phyloP scores from a whole-genome alignment of 2,113 vertebrate species.

The Antidorcas marsupialis region DNA sequence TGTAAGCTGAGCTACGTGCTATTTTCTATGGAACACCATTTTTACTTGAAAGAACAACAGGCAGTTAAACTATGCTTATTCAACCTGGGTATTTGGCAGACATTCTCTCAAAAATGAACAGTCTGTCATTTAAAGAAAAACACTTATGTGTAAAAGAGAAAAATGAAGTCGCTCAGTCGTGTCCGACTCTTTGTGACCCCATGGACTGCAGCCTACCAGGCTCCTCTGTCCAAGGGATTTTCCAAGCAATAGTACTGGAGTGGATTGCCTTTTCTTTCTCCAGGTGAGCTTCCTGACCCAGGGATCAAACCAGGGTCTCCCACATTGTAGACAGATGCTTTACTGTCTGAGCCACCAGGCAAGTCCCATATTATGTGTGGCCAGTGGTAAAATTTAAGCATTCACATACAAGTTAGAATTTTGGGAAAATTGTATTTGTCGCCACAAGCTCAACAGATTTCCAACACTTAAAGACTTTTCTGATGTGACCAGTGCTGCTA shows the following conservation, averaged over 20 bases:
- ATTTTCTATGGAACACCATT: background rate
- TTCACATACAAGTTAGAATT: constrained; percentile 2
- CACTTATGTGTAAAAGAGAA: background rate
- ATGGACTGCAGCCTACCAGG: too few relatives aligned
- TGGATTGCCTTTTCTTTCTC: too few relatives aligned
- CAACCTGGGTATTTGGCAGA: background rate
- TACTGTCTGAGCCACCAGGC: too few relatives aligned
- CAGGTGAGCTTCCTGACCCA: too few relatives aligned
- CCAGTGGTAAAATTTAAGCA: background rate
- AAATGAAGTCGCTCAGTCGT: rapidly evolving
- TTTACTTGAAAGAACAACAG: background rate
- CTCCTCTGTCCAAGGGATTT: too few relatives aligned
- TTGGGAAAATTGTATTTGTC: background rate
- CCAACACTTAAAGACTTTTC: background rate
- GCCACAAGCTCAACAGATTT: background rate
- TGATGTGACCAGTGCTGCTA: background rate
- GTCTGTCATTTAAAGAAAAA: background rate
- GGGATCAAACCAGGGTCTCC: too few relatives aligned
- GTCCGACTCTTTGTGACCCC: too few relatives aligned
- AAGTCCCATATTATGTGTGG: background rate
- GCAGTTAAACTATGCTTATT: background rate
- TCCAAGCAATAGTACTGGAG: too few relatives aligned
- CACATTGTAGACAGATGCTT: too few relatives aligned
- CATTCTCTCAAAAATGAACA: constrained; percentile 23
- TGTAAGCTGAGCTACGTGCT: background rate